Conservation (phyloP, 2,113 vertebrate species). For the Cavia porcellus region DNA sequence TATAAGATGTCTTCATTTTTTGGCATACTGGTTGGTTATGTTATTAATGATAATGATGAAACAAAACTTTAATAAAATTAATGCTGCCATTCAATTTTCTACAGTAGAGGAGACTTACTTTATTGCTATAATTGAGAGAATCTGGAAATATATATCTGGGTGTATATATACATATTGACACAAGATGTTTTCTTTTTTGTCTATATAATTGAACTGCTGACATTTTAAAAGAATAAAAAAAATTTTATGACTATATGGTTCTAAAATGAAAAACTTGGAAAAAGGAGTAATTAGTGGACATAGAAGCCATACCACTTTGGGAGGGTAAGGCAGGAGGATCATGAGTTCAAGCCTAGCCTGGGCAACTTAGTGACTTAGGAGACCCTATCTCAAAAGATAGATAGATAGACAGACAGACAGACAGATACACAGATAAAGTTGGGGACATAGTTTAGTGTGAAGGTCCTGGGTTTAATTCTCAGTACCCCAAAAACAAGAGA, state of each 20-base stretch:
- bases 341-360: not conserved
- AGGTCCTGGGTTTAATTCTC: not conserved
- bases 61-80: conserved; percentile 55
- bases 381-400: not conserved
- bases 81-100: conserved; percentile 43
- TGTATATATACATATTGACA: not conserved
- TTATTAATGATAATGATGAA: conserved; percentile 34
- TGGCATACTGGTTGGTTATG: not conserved
- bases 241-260: conserved; percentile 10
- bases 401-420: not conserved
- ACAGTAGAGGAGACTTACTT: conserved; percentile 6
- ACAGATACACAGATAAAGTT: not conserved
- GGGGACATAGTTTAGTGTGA: not conserved
- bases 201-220: not conserved
- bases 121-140: not conserved
- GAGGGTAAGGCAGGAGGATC: not conserved
- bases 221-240: conserved; percentile 42
- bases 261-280: conserved; percentile 34
- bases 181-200: not conserved
- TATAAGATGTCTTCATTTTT: not conserved
- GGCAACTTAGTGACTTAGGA: not conserved
- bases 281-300: not conserved
- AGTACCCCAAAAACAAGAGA: not conserved
- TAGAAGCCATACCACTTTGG: not conserved
- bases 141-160: not conserved